Percentiles rank a stretch among this genome's conserved stretches.
phyloP scores from a whole-genome alignment of 2,797 vertebrate species.

The Helarctos malayanus region DNA sequence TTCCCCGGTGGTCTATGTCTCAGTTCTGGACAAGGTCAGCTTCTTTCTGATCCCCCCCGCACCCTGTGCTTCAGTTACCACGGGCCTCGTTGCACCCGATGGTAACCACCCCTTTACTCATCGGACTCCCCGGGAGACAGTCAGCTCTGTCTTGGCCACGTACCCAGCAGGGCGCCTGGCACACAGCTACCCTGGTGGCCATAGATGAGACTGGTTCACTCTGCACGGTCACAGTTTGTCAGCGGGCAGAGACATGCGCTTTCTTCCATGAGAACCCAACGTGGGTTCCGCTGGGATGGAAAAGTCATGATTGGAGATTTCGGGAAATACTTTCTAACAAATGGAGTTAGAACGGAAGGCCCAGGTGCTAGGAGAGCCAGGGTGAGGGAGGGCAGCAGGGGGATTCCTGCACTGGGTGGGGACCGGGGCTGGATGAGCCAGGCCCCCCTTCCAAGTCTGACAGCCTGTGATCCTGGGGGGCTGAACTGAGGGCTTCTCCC shows the following conservation, averaged over 20 bases:
- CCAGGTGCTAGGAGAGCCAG: background rate
- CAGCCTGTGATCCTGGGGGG: background rate
- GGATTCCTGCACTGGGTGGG: background rate
- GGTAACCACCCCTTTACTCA: background rate
- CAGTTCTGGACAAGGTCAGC: background rate
- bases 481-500: conserved; percentile 34
- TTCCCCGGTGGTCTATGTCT: background rate
- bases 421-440: background rate
- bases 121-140: accelerated
- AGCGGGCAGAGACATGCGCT: background rate
- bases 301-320: background rate
- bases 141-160: background rate
- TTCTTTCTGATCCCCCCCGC: background rate
- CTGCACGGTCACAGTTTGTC: background rate
- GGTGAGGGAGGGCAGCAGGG: background rate
- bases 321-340: background rate
- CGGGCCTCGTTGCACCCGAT: background rate
- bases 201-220: background rate
- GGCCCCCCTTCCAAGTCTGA: background rate
- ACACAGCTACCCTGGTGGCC: accelerated
- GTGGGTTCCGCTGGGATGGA: background rate
- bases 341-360: background rate
- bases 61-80: background rate
- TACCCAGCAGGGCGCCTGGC: background rate
- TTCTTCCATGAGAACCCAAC: background rate